Conservation (phyloP, 2,888 invertebrate species). For the Octonoba sinensis region DNA sequence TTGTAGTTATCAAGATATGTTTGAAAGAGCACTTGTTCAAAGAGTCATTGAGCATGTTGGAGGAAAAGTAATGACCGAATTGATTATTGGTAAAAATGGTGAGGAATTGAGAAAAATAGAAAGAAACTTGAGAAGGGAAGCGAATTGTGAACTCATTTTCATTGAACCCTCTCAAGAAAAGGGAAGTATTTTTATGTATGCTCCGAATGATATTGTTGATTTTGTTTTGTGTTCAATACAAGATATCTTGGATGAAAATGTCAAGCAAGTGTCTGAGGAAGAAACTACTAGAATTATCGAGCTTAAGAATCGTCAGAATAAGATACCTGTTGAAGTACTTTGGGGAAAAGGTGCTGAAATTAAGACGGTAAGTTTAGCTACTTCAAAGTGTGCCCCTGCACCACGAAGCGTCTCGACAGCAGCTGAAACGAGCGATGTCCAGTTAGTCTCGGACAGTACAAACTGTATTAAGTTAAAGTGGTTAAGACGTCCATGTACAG, state of each 20-base stretch:
- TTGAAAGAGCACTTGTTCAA: constrained; percentile 31
- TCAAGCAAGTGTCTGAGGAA: constrained; percentile 24
- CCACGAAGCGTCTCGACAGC: too few relatives aligned
- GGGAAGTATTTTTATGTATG: constrained; percentile 35
- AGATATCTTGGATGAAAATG: constrained; percentile 23
- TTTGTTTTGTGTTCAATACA: constrained; percentile 16
- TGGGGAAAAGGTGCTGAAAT: constrained; percentile 44
- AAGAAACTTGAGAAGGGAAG: constrained; percentile 24
- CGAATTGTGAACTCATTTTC: constrained; percentile 21
- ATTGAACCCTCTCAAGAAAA: constrained; percentile 48
- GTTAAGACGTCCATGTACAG: constrained; percentile 35
- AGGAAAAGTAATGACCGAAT: constrained; percentile 39
- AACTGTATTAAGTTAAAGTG: constrained; percentile 21
- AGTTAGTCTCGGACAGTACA: too few relatives aligned
- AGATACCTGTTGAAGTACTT: constrained; percentile 27
- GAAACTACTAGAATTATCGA: constrained; percentile 33
- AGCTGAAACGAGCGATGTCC: not conserved
- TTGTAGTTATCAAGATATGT: constrained; percentile 33
- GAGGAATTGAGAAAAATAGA: constrained; percentile 37
- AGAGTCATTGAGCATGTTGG: constrained; percentile 48
- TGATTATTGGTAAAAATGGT: constrained; percentile 37
- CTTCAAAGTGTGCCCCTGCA: too few relatives aligned
- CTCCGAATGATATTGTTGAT: constrained; percentile 14
- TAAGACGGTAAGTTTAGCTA: constrained; percentile 11
- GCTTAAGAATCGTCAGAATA: constrained; percentile 22